Evolutionary conservation across 2,888 invertebrate species (phyloP), one percentile per base, ranked within the genome.

Genomic region (Plebejus melissa): DNA sequence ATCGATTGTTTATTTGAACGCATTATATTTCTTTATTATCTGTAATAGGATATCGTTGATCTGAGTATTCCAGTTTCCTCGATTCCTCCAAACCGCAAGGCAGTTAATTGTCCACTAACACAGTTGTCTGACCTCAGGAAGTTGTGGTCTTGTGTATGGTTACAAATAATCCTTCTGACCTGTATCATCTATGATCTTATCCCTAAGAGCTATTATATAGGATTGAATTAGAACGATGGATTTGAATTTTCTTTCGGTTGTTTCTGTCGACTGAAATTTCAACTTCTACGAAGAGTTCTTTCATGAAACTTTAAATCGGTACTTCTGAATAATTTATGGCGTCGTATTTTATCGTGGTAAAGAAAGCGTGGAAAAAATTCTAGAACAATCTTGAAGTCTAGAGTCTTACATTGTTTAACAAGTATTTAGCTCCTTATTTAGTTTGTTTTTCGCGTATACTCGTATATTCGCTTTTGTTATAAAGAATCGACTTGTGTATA

Each of bases 51-150:
- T 60, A 60, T 60, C 11, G 28, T 60, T 60, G 60, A 11, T 28
- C 60, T 11, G 1, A 60, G 60, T 28, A 9, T 9, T 9, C 3
- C 28, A 60, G 60, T 60, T 60, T 60, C 60, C 60, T 60, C 60
- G 60, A 28, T 28, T 13, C 46, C 50, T 71, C 46, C n/a, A 46
- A 71, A 71, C 71, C 71, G 41, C 71, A 71, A 22, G 50, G 46
- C 28, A 50, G 5, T 50, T 71, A 50, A 71, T 46, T 71, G 71
- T 50, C 28, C 71, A 71, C 71, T 46, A 46, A 13, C 71, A 71
- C 71, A 71, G 46, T 50, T 50, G 46, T 28, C 50, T 32, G 50
- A 50, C 71, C 50, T 50, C 71, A 71, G 71, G 71, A 50, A 71
- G 71, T 71, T 71, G 71, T 28, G 50, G 71, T 50, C 13, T 28